Percentiles rank a stretch among this genome's conserved stretches.
These are phyloP conservation scores for Argyresthia albistria DNA, from an alignment of 2,888 invertebrate species.

Conservation along the genomic window DNA sequence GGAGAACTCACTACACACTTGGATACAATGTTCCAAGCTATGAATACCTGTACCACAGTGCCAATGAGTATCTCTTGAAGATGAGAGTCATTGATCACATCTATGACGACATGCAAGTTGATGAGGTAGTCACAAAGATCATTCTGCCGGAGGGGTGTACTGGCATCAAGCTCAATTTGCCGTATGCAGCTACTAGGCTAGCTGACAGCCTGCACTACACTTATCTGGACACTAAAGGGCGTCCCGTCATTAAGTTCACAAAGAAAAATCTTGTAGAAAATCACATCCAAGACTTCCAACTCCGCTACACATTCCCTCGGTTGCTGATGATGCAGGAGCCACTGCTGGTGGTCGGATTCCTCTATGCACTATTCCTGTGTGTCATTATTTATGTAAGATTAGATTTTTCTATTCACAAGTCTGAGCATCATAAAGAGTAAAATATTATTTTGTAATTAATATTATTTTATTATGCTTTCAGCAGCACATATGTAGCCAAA, in stretches of 20 bases:
- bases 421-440: slow-evolving; percentile 73
- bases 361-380: slow-evolving; percentile 90
- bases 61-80: slow-evolving; percentile 86
- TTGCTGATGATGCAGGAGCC: slow-evolving; percentile 94
- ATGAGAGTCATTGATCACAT: slow-evolving; percentile 98
- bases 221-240: slow-evolving; percentile 94
- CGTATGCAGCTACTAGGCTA: slow-evolving; percentile 83
- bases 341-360: slow-evolving; percentile 87
- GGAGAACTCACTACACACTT: slow-evolving; percentile 97
- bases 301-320: slow-evolving; percentile 90
- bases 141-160: slow-evolving; percentile 94
- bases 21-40: slow-evolving; percentile 98
- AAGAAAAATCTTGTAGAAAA: slow-evolving; percentile 93
- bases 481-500: too few species aligned
- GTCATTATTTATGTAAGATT: slow-evolving; percentile 95
- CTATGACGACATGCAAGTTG: slow-evolving; percentile 96
- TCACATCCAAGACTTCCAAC: slow-evolving; percentile 95
- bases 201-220: slow-evolving; percentile 88
- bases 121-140: slow-evolving; percentile 88
- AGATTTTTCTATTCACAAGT: slow-evolving; percentile 93
- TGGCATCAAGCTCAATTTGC: slow-evolving; percentile 85
- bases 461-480: neutral
- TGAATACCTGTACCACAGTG: slow-evolving; percentile 90
- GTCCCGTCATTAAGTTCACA: slow-evolving; percentile 87
- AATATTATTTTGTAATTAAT: slow-evolving; percentile 12